Evolutionary conservation across 2,797 vertebrate species (phyloP).

Genomic region (Brotogeris chrysoptera): DNA sequence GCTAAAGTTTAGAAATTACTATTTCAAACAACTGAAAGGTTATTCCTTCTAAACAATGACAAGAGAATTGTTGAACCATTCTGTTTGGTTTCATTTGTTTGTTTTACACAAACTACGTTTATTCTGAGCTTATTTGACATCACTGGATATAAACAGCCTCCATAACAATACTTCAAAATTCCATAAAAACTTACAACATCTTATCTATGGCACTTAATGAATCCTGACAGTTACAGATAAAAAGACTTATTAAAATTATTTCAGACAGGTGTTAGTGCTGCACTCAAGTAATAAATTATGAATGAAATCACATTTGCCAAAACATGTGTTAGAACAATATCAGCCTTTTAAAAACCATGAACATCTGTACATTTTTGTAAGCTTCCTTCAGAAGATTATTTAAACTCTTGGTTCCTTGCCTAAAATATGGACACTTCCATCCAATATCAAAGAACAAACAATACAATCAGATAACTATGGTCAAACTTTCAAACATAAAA

Average conservation of each 20-base stretch:
- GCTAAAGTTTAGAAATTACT: background rate
- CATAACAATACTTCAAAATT: background rate
- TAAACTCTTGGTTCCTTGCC: background rate
- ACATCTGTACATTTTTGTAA: background rate
- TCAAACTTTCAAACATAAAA: background rate
- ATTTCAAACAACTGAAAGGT: background rate
- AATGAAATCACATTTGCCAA: background rate
- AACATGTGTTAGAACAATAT: background rate
- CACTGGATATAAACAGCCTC: background rate
- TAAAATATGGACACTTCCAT: background rate
- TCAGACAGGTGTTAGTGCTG: background rate
- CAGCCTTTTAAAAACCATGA: background rate
- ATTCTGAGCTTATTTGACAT: background rate
- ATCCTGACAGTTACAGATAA: background rate
- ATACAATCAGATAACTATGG: background rate
- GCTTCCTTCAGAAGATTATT: background rate
- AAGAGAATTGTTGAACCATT: background rate
- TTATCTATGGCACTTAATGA: background rate
- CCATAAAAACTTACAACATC: background rate
- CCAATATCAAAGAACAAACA: background rate
- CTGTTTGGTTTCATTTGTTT: background rate
- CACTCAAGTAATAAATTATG: background rate
- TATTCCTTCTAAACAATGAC: background rate
- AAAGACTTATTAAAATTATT: background rate
- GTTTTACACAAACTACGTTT: background rate